These are phyloP conservation scores for Schlechtendalia chinensis DNA, from an alignment of 1,140 invertebrate genomes.

Conservation along the genomic window DNA sequence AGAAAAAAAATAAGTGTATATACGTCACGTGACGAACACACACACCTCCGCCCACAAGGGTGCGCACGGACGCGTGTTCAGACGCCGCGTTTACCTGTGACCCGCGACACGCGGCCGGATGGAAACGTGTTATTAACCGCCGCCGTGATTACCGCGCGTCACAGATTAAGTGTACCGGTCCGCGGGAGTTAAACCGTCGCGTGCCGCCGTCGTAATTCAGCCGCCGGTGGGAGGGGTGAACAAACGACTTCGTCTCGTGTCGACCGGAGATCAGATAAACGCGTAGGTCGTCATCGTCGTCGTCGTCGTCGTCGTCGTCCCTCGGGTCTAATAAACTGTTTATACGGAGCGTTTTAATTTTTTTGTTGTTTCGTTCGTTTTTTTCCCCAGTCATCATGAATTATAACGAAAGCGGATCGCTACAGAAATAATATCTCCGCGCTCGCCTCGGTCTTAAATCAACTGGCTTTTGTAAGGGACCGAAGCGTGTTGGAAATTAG, in stretches of 20 bases:
- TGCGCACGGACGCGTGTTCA: too few species aligned
- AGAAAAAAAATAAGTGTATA: too few species aligned
- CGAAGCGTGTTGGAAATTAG: constrained; percentile 6
- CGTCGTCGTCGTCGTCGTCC: constrained; percentile 7
- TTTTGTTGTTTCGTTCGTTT: too few species aligned
- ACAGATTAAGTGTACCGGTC: neutral
- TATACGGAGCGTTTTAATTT: constrained; percentile 24
- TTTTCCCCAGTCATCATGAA: constrained; percentile 3
- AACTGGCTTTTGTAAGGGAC: constrained; percentile 5
- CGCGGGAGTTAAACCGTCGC: constrained; percentile 3
- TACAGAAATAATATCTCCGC: constrained; percentile 34
- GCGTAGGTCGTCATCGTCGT: constrained; percentile 23
- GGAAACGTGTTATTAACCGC: neutral
- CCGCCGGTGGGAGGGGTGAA: too few species aligned
- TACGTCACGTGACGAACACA: too few species aligned
- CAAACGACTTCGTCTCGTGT: constrained; percentile 37
- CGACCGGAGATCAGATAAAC: constrained; percentile 40
- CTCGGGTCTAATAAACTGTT: constrained; percentile 42
- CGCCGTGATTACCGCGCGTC: too few species aligned
- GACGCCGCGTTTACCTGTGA: too few species aligned
- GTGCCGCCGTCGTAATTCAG: constrained; percentile 20
- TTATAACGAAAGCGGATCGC: constrained; percentile 26
- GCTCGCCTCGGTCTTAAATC: constrained; percentile 44
- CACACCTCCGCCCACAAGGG: too few species aligned
- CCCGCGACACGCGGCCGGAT: too few species aligned